A percentile compares a stretch with the other conserved stretches of the same genome.
phyloP scores from a whole-genome alignment of 2,888 invertebrate genomes.

The Chymomyza fuscimana region DNA sequence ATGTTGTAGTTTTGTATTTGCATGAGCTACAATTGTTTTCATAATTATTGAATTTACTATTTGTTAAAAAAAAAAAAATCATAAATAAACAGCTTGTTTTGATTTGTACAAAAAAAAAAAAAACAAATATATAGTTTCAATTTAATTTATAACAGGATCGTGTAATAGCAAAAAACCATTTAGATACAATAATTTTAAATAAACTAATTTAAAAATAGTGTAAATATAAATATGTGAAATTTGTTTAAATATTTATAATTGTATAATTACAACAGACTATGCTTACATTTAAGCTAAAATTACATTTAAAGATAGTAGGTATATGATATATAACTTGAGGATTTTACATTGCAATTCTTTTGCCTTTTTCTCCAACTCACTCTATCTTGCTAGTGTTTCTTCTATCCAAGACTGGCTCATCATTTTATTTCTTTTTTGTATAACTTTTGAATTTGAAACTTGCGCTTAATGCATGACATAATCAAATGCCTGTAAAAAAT shows the following conservation, averaged over 20 bases:
- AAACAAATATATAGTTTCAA: background rate
- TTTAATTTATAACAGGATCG: background rate
- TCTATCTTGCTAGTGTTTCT: no score
- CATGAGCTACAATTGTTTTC: background rate
- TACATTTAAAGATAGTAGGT: slow-evolving; percentile 30
- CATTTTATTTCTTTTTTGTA: background rate
- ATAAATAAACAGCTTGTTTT: background rate
- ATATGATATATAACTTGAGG: slow-evolving; percentile 23
- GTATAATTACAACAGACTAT: slow-evolving; percentile 47
- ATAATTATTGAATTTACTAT: slow-evolving; percentile 2
- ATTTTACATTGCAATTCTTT: slow-evolving; percentile 16
- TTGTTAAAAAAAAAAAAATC: background rate
- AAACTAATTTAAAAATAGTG: slow-evolving; percentile 3
- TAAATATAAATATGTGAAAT: slow-evolving; percentile 28
- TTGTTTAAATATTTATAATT: slow-evolving; percentile 15
- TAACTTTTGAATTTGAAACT: slow-evolving; percentile 4
- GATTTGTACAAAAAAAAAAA: slow-evolving; percentile 16
- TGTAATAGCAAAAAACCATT: background rate
- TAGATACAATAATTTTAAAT: slow-evolving; percentile 2
- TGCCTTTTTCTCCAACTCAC: slow-evolving; percentile 13
- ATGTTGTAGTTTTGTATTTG: background rate
- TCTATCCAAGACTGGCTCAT: background rate
- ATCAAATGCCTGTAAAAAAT: background rate
- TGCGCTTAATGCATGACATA: slow-evolving; percentile 3
- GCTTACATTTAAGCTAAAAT: slow-evolving; percentile 27